phyloP scores from a whole-genome alignment of 2,113 vertebrate species.

The Nymphicus hollandicus region DNA sequence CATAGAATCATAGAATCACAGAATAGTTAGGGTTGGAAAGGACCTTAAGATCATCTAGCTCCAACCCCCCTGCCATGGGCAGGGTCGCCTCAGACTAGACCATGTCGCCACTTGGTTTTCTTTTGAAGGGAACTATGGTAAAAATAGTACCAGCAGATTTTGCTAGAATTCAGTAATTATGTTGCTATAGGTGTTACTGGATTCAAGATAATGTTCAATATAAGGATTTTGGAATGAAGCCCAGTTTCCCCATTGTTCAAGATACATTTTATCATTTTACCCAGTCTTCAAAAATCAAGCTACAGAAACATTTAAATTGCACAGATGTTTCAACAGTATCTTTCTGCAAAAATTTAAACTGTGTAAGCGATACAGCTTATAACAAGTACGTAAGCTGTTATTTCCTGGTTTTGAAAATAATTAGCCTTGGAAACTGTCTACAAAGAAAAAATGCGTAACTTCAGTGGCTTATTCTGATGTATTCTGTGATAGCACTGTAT shows the following conservation, averaged over 20 bases:
- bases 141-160: background rate
- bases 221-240: background rate
- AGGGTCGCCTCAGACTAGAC: background rate
- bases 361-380: background rate
- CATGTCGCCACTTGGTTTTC: background rate
- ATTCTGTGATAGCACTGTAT: background rate
- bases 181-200: background rate
- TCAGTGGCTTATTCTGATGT: background rate
- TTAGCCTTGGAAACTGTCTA: background rate
- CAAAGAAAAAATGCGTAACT: background rate
- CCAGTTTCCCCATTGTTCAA: background rate
- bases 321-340: background rate
- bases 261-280: background rate
- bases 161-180: background rate
- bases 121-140: background rate
- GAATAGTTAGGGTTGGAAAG: background rate
- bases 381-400: rapidly evolving
- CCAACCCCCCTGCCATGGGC: background rate
- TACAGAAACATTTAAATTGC: background rate
- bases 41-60: background rate
- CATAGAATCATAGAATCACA: background rate
- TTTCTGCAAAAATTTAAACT: background rate
- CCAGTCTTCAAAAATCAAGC: background rate
- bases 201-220: background rate
- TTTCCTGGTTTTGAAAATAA: background rate